Base-by-base conservation (phyloP, 2,797 vertebrate species). In the Urophycis tenuis region DNA sequence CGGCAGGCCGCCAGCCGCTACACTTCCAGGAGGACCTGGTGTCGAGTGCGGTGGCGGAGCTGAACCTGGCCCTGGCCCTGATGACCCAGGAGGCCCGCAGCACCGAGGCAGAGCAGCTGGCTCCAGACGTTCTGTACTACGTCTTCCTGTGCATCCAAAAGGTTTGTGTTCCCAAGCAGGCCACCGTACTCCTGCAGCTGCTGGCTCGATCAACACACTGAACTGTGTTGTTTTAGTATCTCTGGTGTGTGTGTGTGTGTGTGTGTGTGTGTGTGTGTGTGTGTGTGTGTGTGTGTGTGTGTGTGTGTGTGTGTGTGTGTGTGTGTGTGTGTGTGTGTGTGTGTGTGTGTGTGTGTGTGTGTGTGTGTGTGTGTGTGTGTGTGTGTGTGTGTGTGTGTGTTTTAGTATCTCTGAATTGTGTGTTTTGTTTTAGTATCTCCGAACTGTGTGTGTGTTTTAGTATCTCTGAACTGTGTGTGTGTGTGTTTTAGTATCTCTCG, bases 71-170 rank as follows among this genome's bases (percentile, higher is more conserved):
- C 53, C 93, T 99, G 4, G 95, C 96, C 84, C 92, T 99, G 81
- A 99, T 99, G 97, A 97, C 96, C 29, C 94, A 95, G 83, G 98
- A 99, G 89, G 94, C 97, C 71, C 94, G 95, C 77, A 97, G 96
- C 78, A 89, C 92, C 76, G 96, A 98, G 74, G 95, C 94, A 1
- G 96, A 98, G 85, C 91, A 92, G 0, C 97, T 97, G 78, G 92
- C 96, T 53, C 92, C 97, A 0, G 98, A 99, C 86, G 95, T 97
- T 78, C 94, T 99, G 14, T 99, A 99, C 89, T 99, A 99, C 76
- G 93, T 99, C 81, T 99, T 99, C 91, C 92, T 99, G 86, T 99
- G 97, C 87, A 97, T 99, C 93, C 98, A 99, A 89, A 99, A 99
- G 96, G 97, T 99, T 71, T 39, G 87, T 79, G 5, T 77, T 5